Evolutionary conservation across 2,797 vertebrate genomes (phyloP), one percentile per base, ranked within the genome.

Genomic region (Ptychadena robeensis): DNA sequence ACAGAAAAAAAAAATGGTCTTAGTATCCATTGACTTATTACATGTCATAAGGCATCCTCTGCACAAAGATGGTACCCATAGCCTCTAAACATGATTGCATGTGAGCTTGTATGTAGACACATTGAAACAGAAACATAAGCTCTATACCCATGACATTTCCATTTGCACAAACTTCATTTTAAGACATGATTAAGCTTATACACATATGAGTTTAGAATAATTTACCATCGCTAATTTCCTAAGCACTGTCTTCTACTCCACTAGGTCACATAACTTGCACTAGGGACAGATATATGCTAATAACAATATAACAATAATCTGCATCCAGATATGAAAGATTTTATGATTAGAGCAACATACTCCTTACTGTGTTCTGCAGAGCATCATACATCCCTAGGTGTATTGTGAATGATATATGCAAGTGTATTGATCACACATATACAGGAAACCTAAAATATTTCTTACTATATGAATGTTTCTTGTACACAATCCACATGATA

Each of bases 1-100:
- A 91, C 30, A 79, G 89, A 79, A 68, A 85, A 79, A 68, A 85
- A 48, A 81, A 66, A 80, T 48, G 73, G 65, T 70, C 66, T 82
- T 76, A 82, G 44, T 65, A 77, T 71, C n/a, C 28, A 68, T 1
- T 14, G 8, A 71, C 31, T 30, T 32, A 70, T 37, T 64, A 68
- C n/a, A 79, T 73, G 38, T 30, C n/a, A 40, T 76, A 37, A 9
- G 10, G 67, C 35, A 40, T 27, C 18, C 35, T 59, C 6, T 57
- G 44, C 5, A 68, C 6, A 28, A 11, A 37, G 3, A 79, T 25
- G 67, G 34, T 35, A 28, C 2, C 1, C 31, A 8, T 8, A 6
- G 44, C 18, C 44, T 53, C 15, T 22, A 53, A 12, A 40, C 68
- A 70, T 66, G 35, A 40, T 10, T 31, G 61, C 34, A 64, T 53